These are phyloP conservation scores for Sarcophaga caerulescens DNA, from an alignment of 2,888 invertebrate genomes.

Conservation along the genomic window DNA sequence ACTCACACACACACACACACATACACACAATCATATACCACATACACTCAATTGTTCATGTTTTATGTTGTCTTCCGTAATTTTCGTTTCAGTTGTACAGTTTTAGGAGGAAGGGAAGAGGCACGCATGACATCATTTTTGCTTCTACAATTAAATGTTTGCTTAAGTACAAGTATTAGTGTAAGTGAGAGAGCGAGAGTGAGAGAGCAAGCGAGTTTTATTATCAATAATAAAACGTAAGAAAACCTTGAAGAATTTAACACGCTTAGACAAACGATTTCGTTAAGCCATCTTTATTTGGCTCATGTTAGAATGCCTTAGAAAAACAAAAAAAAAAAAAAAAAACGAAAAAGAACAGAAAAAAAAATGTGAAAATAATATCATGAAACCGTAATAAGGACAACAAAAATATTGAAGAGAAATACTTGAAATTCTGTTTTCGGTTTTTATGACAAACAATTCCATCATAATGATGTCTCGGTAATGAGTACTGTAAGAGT, in stretches of 20 bases:
- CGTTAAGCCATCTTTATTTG: neutral
- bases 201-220: slow-evolving; percentile 19
- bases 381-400: slow-evolving; percentile 39
- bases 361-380: slow-evolving; percentile 30
- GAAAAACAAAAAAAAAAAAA: neutral
- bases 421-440: slow-evolving; percentile 30
- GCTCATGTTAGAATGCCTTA: neutral
- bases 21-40: neutral
- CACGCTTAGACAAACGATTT: slow-evolving; percentile 25
- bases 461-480: slow-evolving; percentile 20
- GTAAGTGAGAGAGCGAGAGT: too few relatives aligned
- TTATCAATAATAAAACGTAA: slow-evolving; percentile 57
- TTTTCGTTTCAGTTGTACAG: too few relatives aligned
- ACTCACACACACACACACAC: too few relatives aligned
- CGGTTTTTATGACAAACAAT: slow-evolving; percentile 42
- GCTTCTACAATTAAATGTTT: slow-evolving; percentile 59
- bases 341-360: neutral
- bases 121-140: slow-evolving; percentile 40
- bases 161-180: neutral
- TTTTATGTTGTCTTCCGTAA: slow-evolving; percentile 5
- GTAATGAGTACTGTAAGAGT: neutral
- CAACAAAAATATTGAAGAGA: slow-evolving; percentile 22
- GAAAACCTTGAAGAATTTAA: slow-evolving; percentile 34
- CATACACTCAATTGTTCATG: slow-evolving; percentile 41
- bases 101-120: neutral